Percentiles rank a stretch among this genome's conserved stretches.
These are phyloP conservation scores for Forbesichthys papilliferus DNA, from an alignment of 2,113 vertebrate genomes.

Conservation along the genomic window DNA sequence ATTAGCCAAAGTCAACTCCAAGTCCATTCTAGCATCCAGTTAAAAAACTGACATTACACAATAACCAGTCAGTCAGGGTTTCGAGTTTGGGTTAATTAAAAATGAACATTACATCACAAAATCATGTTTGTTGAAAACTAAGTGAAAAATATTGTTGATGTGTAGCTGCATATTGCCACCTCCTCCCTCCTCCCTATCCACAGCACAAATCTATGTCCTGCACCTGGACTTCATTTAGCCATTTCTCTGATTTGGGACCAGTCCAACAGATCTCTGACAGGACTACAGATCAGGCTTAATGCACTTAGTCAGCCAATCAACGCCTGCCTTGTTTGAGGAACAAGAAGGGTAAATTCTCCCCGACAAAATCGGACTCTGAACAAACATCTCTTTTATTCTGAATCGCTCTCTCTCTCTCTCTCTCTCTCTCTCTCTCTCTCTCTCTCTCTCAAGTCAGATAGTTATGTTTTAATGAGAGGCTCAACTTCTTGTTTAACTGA, in stretches of 20 bases:
- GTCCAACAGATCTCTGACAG: slow-evolving; percentile 45
- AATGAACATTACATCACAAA: too few relatives aligned
- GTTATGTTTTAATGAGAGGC: slow-evolving; percentile 40
- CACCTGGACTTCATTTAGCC: not conserved
- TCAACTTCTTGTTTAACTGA: slow-evolving; percentile 58
- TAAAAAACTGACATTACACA: too few relatives aligned
- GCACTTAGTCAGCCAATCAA: slow-evolving; percentile 57
- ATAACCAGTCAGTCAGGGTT: too few relatives aligned
- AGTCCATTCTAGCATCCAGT: too few relatives aligned
- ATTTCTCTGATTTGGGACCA: not conserved
- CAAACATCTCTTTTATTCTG: slow-evolving; percentile 63
- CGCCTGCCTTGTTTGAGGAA: slow-evolving; percentile 62
- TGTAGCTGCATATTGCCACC: not conserved
- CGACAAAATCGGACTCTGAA: slow-evolving; percentile 60
- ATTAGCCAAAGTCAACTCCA: too few relatives aligned
- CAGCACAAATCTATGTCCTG: not conserved
- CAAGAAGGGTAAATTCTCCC: slow-evolving; percentile 52
- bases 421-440: not conserved
- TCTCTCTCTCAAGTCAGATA: slow-evolving; percentile 24
- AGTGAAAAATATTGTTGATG: too few relatives aligned
- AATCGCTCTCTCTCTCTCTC: slow-evolving; percentile 4
- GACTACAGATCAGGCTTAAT: slow-evolving; percentile 65
- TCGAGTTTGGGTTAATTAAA: too few relatives aligned
- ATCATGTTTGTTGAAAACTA: too few relatives aligned
- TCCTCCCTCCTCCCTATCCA: not conserved